A percentile compares a stretch with the other conserved stretches of the same genome.
Conservation (phyloP, 2,797 vertebrate species). For the Amniataba percoides region DNA sequence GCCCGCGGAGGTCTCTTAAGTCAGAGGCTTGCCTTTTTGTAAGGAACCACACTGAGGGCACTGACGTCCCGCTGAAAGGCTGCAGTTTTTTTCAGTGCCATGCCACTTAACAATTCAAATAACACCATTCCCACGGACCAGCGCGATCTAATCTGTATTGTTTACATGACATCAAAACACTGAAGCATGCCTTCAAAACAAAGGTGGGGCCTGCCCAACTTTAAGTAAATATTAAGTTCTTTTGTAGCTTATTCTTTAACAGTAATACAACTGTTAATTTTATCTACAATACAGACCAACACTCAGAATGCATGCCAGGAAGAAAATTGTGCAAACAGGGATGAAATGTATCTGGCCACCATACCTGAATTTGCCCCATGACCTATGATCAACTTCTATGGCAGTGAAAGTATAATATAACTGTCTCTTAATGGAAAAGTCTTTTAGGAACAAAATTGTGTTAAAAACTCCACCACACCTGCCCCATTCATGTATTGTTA, state of each 20-base stretch:
- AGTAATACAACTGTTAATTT: neutral
- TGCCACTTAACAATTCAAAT: conserved; percentile 46
- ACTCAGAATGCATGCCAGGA: neutral
- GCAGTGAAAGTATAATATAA: neutral
- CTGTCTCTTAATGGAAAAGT: neutral
- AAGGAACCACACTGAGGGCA: conserved; percentile 54
- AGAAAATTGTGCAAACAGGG: neutral
- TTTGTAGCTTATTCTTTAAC: neutral
- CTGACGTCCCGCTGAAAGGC: conserved; percentile 35
- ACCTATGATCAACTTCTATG: neutral
- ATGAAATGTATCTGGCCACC: neutral
- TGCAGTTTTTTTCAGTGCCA: conserved; percentile 18
- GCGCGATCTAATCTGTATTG: conserved; percentile 12
- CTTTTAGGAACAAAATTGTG: neutral
- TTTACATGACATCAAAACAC: conserved; percentile 34
- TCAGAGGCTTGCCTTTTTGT: conserved; percentile 59
- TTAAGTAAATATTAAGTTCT: neutral
- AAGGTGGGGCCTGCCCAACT: neutral
- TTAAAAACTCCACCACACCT: neutral
- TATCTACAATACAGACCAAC: neutral
- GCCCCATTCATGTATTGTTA: neutral
- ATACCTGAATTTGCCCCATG: conserved; percentile 1
- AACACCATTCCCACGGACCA: conserved; percentile 20
- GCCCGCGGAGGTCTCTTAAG: conserved; percentile 55
- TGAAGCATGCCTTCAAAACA: conserved; percentile 1